Conservation (phyloP, 2,888 invertebrate genomes). For the Pimpla rufipes region DNA sequence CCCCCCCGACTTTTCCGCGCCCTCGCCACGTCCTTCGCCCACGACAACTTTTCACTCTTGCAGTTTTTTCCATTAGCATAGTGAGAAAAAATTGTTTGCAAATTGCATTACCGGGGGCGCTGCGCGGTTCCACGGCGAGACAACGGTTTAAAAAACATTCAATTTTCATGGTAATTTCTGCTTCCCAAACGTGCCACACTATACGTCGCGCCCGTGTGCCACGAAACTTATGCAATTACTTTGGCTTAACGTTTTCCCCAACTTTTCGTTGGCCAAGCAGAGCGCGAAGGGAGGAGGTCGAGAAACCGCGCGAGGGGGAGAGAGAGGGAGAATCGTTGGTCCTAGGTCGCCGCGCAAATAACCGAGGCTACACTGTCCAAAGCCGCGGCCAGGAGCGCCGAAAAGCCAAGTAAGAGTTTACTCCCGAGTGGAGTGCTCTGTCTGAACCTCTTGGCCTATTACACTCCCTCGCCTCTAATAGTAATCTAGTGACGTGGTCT, state of each 20-base stretch:
- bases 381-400: conserved; percentile 20
- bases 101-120: conserved; percentile 59
- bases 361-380: conserved; percentile 47
- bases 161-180: conserved; percentile 72
- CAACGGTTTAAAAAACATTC: conserved; percentile 69
- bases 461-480: conserved; percentile 21
- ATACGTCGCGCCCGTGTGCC: conserved; percentile 49
- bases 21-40: not conserved
- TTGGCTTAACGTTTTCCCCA: conserved; percentile 70
- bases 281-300: not conserved
- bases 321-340: conserved; percentile 46
- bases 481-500: no score
- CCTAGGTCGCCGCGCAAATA: conserved; percentile 62
- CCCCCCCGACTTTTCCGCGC: not conserved
- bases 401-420: conserved; percentile 61
- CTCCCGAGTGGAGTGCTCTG: conserved; percentile 46
- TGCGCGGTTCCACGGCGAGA: conserved; percentile 25
- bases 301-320: not conserved
- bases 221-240: conserved; percentile 72
- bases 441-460: conserved; percentile 43
- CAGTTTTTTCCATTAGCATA: conserved; percentile 66
- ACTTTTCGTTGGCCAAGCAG: conserved; percentile 65
- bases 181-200: conserved; percentile 63
- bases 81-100: conserved; percentile 60
- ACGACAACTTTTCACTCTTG: conserved; percentile 60